Evolutionary conservation across 2,113 vertebrate genomes (phyloP).

Genomic region (Cinclus mexicanus): DNA sequence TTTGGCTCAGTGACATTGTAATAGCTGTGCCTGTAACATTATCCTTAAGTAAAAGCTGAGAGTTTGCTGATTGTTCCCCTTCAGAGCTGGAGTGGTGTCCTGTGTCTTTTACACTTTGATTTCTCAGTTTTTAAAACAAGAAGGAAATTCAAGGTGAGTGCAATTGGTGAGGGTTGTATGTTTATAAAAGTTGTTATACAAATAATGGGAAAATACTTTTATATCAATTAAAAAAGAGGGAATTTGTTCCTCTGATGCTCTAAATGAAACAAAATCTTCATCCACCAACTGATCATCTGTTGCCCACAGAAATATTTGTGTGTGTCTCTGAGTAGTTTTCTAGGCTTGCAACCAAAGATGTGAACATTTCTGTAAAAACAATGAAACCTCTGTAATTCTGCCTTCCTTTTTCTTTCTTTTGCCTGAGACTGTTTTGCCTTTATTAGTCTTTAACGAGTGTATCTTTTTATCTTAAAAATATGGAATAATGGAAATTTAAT

Average conservation of each 20-base stretch:
- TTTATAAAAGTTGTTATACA: background rate
- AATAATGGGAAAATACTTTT: background rate
- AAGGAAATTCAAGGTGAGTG: background rate
- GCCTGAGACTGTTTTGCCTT: background rate
- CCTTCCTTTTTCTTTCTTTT: background rate
- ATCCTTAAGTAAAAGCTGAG: background rate
- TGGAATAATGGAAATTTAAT: background rate
- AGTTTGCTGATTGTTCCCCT: background rate
- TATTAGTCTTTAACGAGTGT: background rate
- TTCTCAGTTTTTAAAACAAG: background rate
- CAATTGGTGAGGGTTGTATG: background rate
- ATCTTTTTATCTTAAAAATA: background rate
- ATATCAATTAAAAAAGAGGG: background rate
- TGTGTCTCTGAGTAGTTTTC: background rate
- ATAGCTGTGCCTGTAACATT: background rate
- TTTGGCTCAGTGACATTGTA: background rate
- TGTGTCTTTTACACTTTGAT: background rate
- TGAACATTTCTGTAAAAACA: background rate
- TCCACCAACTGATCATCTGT: background rate
- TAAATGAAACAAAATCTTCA: background rate
- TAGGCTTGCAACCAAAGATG: background rate
- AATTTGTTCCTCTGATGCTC: background rate
- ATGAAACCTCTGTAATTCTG: background rate
- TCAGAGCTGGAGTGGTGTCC: background rate
- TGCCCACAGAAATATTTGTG: background rate